A percentile compares a stretch with the other conserved stretches of the same genome.
These are phyloP conservation scores for Cirrhinus mrigala DNA, from an alignment of 2,797 vertebrate species.

Conservation along the genomic window DNA sequence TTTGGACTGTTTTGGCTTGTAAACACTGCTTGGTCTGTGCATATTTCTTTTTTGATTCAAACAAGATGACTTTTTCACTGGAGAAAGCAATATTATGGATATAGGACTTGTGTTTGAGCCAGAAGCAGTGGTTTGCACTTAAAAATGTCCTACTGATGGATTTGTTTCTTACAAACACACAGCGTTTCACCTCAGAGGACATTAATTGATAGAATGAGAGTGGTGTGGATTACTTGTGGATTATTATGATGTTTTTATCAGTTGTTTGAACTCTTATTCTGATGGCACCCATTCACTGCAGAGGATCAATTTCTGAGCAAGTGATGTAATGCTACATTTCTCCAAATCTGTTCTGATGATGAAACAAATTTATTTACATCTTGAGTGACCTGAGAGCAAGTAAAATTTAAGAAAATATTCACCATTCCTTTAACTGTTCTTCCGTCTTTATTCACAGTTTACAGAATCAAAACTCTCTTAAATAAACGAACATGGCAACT, in stretches of 20 bases:
- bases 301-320: neutral
- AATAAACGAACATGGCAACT: conserved; percentile 5
- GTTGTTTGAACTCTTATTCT: neutral
- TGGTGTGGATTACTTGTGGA: neutral
- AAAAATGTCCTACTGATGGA: neutral
- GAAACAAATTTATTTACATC: neutral
- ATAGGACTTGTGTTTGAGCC: neutral
- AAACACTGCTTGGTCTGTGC: neutral
- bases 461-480: conserved; percentile 8
- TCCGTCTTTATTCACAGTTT: neutral
- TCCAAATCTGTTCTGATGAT: neutral
- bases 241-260: neutral
- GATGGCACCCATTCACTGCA: neutral
- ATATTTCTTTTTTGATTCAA: neutral
- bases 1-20: neutral
- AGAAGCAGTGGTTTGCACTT: neutral
- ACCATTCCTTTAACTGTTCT: neutral
- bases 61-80: neutral
- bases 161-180: neutral
- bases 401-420: neutral
- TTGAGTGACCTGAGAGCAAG: neutral
- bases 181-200: neutral
- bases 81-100: neutral
- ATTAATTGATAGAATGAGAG: neutral
- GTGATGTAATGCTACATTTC: neutral